Evolutionary conservation across 2,113 vertebrate genomes (phyloP), one percentile per base, ranked within the genome.

Genomic region (Centropus unirufus): DNA sequence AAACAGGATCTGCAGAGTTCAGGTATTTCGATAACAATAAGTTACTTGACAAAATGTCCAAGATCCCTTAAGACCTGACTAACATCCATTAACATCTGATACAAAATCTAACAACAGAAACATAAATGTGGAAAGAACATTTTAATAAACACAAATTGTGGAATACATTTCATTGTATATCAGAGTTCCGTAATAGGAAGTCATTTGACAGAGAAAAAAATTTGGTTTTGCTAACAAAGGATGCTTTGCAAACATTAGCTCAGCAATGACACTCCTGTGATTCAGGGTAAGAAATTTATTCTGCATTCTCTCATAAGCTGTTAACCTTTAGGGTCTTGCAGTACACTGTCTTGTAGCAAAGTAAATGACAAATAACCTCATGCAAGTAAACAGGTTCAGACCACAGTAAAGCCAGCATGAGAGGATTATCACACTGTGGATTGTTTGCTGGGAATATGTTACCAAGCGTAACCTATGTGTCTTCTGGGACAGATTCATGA

Each of bases 61-160:
- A 89, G 92, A 93, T 91, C 81, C 58, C 79, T 59, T 8, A 19
- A 55, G 34, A 97, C 87, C 82, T 95, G 80, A 92, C 87, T 34
- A 92, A 89, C 52, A 86, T 74, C 30, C 63, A 80, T 77, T 88
- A 96, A 87, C 59, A 81, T 76, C 47, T 44, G 81, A 59, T 63
- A 83, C 93, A 95, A 94, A 26, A 92, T 49, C 88, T 92, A 75
- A 87, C 74, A 91, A 85, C 74, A 84, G 34, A 94, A 79, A 94
- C 46, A 55, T 87, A 92, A 91, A 94, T 30, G 49, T 62, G 79
- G 79, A 89, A 91, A 55, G 51, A 87, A 57, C 44, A 89, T 95
- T 95, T 96, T 93, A 97, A 97, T 95, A 97, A 97, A 92, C 61
- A 83, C 55, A 93, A 91, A 95, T 97, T 85, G 92, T 24, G 40